phyloP scores from a whole-genome alignment of 2,888 invertebrate species.

The Oasisia sp. region DNA sequence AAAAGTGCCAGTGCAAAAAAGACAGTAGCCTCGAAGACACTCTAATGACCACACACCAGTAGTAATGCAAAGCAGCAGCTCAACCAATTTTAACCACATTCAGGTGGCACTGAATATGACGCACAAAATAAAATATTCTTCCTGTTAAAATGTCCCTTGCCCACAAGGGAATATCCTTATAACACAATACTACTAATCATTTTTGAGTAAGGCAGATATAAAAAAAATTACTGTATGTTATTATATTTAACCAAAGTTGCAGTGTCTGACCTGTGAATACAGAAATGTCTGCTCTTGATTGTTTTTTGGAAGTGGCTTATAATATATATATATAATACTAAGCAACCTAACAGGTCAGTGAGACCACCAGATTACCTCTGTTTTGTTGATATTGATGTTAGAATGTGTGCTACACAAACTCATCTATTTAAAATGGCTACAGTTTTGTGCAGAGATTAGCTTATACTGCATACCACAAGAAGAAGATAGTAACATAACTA shows the following conservation, averaged over 20 bases:
- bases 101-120: background rate
- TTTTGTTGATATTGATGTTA: too few species aligned
- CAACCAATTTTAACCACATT: background rate
- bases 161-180: background rate
- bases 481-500: too few species aligned
- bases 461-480: too few species aligned
- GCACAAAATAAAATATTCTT: background rate
- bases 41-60: background rate
- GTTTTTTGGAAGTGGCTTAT: background rate
- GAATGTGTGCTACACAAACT: too few species aligned
- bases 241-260: background rate
- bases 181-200: background rate
- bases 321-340: too few species aligned
- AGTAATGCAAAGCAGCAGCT: background rate
- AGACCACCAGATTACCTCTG: background rate
- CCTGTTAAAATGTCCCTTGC: background rate
- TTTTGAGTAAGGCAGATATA: background rate
- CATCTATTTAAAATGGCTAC: too few species aligned
- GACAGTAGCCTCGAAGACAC: background rate
- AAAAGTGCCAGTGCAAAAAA: background rate
- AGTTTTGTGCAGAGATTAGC: too few species aligned
- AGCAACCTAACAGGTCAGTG: background rate
- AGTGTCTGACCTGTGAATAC: background rate
- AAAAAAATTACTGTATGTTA: background rate
- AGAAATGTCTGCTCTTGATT: background rate